These are phyloP conservation scores for Vulpes ferrilata DNA, from an alignment of 2,113 vertebrate species.

Conservation along the genomic window DNA sequence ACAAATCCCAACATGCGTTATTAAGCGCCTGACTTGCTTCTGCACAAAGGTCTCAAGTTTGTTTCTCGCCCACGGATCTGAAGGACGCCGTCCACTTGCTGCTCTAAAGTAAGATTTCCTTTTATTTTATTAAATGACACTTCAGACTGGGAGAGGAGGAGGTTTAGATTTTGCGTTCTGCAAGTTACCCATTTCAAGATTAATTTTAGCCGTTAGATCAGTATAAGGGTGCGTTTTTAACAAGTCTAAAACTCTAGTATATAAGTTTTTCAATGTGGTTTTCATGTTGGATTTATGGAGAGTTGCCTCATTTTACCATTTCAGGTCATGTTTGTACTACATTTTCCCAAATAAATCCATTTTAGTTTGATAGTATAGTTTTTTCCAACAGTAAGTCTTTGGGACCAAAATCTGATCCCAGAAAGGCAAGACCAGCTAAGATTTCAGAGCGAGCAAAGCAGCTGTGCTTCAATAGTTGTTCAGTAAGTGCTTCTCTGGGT, in stretches of 20 bases:
- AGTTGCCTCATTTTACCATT: background rate
- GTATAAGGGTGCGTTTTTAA: background rate
- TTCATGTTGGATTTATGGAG: background rate
- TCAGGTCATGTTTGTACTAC: background rate
- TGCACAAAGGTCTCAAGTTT: slow-evolving; percentile 13
- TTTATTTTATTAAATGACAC: background rate
- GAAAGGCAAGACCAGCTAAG: background rate
- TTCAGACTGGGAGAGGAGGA: background rate
- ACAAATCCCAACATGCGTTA: slow-evolving; percentile 80
- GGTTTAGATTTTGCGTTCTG: background rate
- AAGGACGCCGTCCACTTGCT: background rate
- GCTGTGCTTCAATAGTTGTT: background rate
- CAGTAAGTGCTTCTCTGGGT: fast-evolving
- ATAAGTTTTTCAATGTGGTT: background rate
- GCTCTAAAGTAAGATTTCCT: background rate
- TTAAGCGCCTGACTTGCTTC: background rate
- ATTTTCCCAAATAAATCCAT: background rate
- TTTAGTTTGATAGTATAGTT: background rate
- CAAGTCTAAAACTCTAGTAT: background rate
- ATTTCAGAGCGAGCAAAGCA: background rate
- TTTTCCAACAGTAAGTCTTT: background rate
- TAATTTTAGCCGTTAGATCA: background rate
- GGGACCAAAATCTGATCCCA: background rate
- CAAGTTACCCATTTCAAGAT: background rate
- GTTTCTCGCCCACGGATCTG: background rate